Evolutionary conservation across 2,113 vertebrate genomes (phyloP), one percentile per base, ranked within the genome.

Genomic region (Istiophorus platypterus): DNA sequence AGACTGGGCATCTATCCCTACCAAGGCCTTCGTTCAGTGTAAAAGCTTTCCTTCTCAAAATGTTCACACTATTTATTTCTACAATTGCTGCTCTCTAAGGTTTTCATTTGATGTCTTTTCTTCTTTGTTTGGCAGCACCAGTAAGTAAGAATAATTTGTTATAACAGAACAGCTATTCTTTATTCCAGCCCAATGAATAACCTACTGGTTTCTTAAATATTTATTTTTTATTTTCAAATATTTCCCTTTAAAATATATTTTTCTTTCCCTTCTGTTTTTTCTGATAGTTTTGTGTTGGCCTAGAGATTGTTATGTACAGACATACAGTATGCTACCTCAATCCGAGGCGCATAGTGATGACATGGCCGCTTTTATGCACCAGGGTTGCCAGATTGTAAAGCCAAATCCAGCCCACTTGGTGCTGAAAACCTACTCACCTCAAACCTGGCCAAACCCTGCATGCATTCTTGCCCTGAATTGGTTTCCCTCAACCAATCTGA

Each of bases 81-180:
- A 17, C 39, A 37, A 10, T 57, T 62, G 13, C 17, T 45, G 14
- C 37, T 61, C 22, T 67, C 13, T n/a, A 52, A 71, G 15, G 9
- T 49, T 57, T 54, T 66, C 29, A 27, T 41, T 56, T 57, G 20
- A 65, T 74, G 0, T 65, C 7, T 74, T 73, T 74, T 74, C 8
- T 37, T 52, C 20, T 56, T 27, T 0, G 12, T 51, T n/a, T 70
- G 42, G 26, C n/a, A 10, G 6, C 34, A 51, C 24, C 41, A 42
- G 18, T 17, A 17, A 58, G 18, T 57, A 56, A 63, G 14, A 52
- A 63, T 14, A 20, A 27, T 52, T 37, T 15, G 20, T 24, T 31
- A 31, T 17, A 68, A 74, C 24, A 34, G 37, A 51, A 17, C n/a
- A 1, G 12, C 41, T 29, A 2, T 26, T 22, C 4, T 14, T 65